phyloP scores from a whole-genome alignment of 2,113 vertebrate species.

The Vulpes vulpes region DNA sequence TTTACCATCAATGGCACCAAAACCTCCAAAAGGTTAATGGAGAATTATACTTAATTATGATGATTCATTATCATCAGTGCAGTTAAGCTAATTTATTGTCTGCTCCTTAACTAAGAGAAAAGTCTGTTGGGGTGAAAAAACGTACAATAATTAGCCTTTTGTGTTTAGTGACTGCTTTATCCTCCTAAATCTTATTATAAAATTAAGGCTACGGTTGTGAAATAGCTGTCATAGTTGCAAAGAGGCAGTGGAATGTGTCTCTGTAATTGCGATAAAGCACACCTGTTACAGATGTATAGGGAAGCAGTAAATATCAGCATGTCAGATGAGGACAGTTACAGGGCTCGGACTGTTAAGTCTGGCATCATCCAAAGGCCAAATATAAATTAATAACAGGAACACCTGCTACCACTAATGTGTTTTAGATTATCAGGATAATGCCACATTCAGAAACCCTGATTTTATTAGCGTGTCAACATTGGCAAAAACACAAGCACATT shows the following conservation, averaged over 20 bases:
- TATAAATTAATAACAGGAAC: conserved; percentile 88
- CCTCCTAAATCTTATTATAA: conserved; percentile 84
- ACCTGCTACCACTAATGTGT: conserved; percentile 86
- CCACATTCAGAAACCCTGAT: conserved; percentile 84
- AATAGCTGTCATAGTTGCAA: conserved; percentile 75
- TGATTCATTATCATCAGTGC: conserved; percentile 88
- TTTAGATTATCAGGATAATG: conserved; percentile 87
- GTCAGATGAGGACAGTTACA: conserved; percentile 90
- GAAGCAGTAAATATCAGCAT: conserved; percentile 88
- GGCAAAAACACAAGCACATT: conserved; percentile 73
- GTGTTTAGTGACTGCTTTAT: conserved; percentile 85
- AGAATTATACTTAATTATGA: conserved; percentile 91
- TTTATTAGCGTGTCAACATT: conserved; percentile 87
- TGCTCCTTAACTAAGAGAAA: conserved; percentile 84
- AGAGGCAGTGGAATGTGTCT: conserved; percentile 82
- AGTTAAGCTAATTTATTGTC: conserved; percentile 90
- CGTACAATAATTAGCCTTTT: conserved; percentile 87
- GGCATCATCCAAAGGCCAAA: conserved; percentile 87
- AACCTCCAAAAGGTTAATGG: conserved; percentile 88
- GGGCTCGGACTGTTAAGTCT: conserved; percentile 84
- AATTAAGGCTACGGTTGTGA: conserved; percentile 79
- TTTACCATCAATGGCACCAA: conserved; percentile 85
- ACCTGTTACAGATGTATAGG: conserved; percentile 92
- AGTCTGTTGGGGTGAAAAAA: conserved; percentile 86
- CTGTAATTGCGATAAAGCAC: conserved; percentile 81